Base-by-base conservation (phyloP, 2,797 vertebrate species). In the Pseudopleuronectes americanus region DNA sequence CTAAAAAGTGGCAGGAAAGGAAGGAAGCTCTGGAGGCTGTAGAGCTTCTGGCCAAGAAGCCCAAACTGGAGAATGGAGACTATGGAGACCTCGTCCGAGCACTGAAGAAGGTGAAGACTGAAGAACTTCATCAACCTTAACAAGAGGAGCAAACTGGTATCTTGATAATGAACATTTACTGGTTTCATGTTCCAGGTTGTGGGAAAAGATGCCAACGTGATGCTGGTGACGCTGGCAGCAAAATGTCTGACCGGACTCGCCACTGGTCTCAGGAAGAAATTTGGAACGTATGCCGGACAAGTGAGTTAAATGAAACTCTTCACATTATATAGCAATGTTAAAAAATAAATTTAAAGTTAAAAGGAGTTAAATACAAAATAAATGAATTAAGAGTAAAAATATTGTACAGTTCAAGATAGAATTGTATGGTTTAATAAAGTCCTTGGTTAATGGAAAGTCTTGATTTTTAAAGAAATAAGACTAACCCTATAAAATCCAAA, bases 1-100 rank as follows among this genome's bases (percentile, higher is more conserved):
- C 98, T 68, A 99, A 99, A 89, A 99, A 99, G 87, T 99, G 98
- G 98, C 98, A 99, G 89, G 98, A 99, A 87, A 96, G 98, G 72
- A 99, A 99, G 88, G 98, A 99, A 89, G 97, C 95, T 33, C 89
- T 99, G 78, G 98, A 99, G 84, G 95, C 96, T 52, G 79, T 98
- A 4, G 98, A 99, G 79, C 1, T 87, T 26, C 91, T 99, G 53
- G 88, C 93, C 36, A 99, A 98, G 93, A 98, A 97, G 75, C 98
- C 96, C 49, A 99, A 96, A 89, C 61, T 99, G 63, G 98, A 99
- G 88, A 93, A 92, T 1, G 98, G 98, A 78, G 98, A 99, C 87
- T 99, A 96, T 82, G 96, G 96, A 70, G 98, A 99, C 77, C 92
- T 99, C 52, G 96, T 97, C 66, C 95, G 96, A 94, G 96, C 95